Evolutionary conservation across 2,888 invertebrate genomes (phyloP).

Genomic region (Cataglyphis livida): DNA sequence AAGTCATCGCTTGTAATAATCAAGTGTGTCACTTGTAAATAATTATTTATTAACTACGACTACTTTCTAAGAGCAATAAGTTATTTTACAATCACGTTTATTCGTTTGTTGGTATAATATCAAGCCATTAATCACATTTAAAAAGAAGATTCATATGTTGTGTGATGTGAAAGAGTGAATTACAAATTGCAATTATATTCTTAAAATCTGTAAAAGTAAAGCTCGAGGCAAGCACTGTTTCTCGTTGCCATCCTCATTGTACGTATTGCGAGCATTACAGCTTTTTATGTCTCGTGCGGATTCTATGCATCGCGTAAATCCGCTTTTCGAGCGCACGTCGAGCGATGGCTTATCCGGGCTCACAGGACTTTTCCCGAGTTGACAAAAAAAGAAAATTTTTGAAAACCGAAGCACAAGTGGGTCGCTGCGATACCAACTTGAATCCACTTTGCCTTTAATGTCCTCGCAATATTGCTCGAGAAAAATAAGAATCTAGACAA

Average conservation of each 20-base stretch:
- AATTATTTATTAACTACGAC: neutral
- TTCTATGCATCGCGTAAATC: constrained; percentile 36
- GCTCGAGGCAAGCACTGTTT: neutral
- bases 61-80: neutral
- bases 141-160: neutral
- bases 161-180: neutral
- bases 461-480: constrained; percentile 52
- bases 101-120: neutral
- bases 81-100: neutral
- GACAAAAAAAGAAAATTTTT: constrained; percentile 26
- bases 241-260: constrained; percentile 6
- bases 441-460: constrained; percentile 63
- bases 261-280: constrained; percentile 21
- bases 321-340: constrained; percentile 44
- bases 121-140: neutral
- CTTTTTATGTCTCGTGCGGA: constrained; percentile 18
- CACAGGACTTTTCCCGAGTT: neutral
- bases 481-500: constrained; percentile 42
- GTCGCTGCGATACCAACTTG: constrained; percentile 53
- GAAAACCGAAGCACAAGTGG: constrained; percentile 46
- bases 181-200: neutral
- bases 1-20: neutral
- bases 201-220: neutral
- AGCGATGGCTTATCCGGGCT: constrained; percentile 30
- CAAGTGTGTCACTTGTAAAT: neutral